A percentile compares a stretch with the other conserved stretches of the same genome.
phyloP scores from a whole-genome alignment of 2,113 vertebrate genomes.

The Lipophrys pholis region DNA sequence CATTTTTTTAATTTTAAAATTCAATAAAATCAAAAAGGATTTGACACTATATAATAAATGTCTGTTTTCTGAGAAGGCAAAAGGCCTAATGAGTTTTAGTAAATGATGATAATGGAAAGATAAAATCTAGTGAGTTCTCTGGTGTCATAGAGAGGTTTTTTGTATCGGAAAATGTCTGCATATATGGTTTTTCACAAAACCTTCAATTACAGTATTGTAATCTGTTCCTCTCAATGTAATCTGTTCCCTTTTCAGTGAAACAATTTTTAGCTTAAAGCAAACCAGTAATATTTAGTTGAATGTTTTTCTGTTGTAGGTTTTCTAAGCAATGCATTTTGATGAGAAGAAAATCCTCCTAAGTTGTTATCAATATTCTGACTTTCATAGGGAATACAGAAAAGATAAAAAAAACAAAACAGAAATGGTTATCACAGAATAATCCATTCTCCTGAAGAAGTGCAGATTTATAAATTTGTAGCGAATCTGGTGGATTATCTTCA shows the following conservation, averaged over 20 bases:
- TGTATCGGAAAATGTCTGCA: background rate
- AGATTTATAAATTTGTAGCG: background rate
- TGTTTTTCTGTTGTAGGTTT: background rate
- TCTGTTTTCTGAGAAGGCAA: background rate
- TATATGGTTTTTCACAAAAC: background rate
- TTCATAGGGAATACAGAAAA: background rate
- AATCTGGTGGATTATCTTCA: background rate
- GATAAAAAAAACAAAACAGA: background rate
- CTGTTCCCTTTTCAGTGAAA: background rate
- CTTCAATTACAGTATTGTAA: background rate
- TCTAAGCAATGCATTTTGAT: background rate
- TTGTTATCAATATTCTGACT: background rate
- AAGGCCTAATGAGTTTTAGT: background rate
- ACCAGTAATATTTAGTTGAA: background rate
- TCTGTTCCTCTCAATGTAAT: background rate
- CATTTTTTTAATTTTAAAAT: too few species aligned
- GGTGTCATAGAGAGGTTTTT: too few species aligned
- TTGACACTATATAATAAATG: too few species aligned
- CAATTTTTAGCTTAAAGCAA: background rate
- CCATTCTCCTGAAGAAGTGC: background rate
- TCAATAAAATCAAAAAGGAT: too few species aligned
- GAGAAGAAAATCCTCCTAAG: background rate
- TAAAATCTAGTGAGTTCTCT: background rate
- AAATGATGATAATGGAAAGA: background rate
- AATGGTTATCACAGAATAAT: background rate